Base-by-base conservation (phyloP, 2,113 vertebrate species). In the Neomonachus schauinslandi region DNA sequence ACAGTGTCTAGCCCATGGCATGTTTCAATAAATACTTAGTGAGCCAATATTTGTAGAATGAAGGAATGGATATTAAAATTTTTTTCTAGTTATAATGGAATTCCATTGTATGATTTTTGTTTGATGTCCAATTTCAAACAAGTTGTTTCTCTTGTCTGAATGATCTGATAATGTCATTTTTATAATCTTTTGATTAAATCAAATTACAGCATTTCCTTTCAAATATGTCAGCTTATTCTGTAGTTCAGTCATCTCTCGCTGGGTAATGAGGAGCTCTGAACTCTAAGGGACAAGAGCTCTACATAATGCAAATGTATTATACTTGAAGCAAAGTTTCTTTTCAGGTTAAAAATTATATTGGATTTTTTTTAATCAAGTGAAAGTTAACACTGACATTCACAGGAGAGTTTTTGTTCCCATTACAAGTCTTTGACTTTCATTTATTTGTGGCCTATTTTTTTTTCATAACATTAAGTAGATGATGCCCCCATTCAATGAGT, bases 211-310 rank as follows among this genome's bases (percentile, higher is more conserved):
- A 69, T 46, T 83, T 97, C 96, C 79, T 77, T 97, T 97, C 63
- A 93, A 95, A 93, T 92, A 26, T 46, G 51, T 96, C 26, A 4
- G 72, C 96, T 51, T 59, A 36, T 94, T 90, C 87, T 88, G 24
- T 69, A 76, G 63, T 84, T 95, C 21, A 77, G 69, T 77, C 28
- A 97, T 98, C 92, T 97, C 61, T 96, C 24, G 98, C 97, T 97
- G 93, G 92, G 95, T 97, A 98, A 92, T 89, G 53, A 95, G 72
- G 93, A 96, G 0, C 1, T 98, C 92, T 96, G 93, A 98, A 96
- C 91, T 98, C 59, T 85, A 97, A 97, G 94, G 91, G 97, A 98
- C 59, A 97, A 96, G 95, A 89, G n/a, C 53, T 79, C 53, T 82
- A 15, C 33, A 79, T 89, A 89, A 86, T 83, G 92, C 79, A 74